Conservation (phyloP, 2,888 invertebrate genomes). For the Tinea pellionella region DNA sequence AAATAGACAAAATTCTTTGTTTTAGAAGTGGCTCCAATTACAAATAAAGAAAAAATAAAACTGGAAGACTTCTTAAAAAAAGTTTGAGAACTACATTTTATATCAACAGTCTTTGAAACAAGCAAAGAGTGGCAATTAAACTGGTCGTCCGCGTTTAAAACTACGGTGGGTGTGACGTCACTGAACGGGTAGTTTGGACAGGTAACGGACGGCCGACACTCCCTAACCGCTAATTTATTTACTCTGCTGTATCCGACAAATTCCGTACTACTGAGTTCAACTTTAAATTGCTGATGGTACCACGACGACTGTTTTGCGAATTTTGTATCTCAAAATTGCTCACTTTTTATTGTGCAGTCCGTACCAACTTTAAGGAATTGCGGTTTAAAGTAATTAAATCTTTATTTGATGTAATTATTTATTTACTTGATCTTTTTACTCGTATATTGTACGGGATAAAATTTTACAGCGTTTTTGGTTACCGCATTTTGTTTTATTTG, state of each 20-base stretch:
- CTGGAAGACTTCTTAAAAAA: no score
- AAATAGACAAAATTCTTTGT: no score
- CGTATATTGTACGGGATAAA: no score
- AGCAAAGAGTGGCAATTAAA: neutral
- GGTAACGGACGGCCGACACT: constrained; percentile 5
- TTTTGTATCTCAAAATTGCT: neutral
- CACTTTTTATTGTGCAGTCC: neutral
- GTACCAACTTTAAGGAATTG: no score
- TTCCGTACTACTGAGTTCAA: neutral
- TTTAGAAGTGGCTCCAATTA: no score
- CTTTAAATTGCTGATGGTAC: constrained; percentile 8
- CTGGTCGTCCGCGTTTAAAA: neutral
- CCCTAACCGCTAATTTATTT: constrained; percentile 9
- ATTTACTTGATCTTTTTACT: no score
- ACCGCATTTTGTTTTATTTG: no score
- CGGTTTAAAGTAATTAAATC: no score
- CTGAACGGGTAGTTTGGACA: constrained; percentile 4
- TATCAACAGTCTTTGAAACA: constrained; percentile 2
- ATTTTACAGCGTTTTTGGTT: no score
- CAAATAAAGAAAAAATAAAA: no score
- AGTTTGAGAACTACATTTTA: neutral
- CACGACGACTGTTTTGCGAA: neutral
- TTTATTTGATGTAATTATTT: no score
- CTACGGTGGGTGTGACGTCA: neutral
- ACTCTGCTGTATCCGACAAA: constrained; percentile 8